Evolutionary conservation across 2,888 invertebrate genomes (phyloP).

Genomic region (Tetragnatha montana): DNA sequence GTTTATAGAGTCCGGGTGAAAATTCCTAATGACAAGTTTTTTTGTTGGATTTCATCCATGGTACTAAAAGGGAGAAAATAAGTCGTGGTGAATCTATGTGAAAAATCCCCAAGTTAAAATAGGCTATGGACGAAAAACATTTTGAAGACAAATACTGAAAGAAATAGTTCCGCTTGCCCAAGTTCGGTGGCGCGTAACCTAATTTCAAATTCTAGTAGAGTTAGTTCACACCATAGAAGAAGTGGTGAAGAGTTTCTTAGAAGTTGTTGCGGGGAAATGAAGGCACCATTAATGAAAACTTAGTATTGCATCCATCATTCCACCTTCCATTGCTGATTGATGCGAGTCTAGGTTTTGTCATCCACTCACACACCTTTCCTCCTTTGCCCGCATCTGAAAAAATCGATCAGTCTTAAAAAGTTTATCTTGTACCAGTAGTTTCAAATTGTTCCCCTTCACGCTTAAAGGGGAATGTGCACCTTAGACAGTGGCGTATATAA

Average conservation of each 20-base stretch:
- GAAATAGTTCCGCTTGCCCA: neutral
- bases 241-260: neutral
- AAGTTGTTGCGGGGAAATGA: conserved; percentile 25
- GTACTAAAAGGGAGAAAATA: conserved; percentile 56
- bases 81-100: conserved; percentile 62
- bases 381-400: too few species aligned
- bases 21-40: conserved; percentile 55
- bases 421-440: too few species aligned
- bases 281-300: conserved; percentile 68
- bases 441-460: too few species aligned
- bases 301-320: conserved; percentile 3
- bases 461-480: too few species aligned
- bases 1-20: conserved; percentile 49
- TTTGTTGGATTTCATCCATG: conserved; percentile 66
- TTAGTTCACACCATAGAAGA: neutral
- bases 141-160: conserved; percentile 15
- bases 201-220: neutral
- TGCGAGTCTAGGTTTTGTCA: neutral
- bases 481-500: too few species aligned
- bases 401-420: too few species aligned
- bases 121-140: conserved; percentile 57
- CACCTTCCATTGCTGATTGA: neutral
- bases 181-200: neutral
- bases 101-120: conserved; percentile 52
- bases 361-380: too few species aligned